phyloP scores from a whole-genome alignment of 2,797 vertebrate species.

The Melanotaenia maccullochi region DNA sequence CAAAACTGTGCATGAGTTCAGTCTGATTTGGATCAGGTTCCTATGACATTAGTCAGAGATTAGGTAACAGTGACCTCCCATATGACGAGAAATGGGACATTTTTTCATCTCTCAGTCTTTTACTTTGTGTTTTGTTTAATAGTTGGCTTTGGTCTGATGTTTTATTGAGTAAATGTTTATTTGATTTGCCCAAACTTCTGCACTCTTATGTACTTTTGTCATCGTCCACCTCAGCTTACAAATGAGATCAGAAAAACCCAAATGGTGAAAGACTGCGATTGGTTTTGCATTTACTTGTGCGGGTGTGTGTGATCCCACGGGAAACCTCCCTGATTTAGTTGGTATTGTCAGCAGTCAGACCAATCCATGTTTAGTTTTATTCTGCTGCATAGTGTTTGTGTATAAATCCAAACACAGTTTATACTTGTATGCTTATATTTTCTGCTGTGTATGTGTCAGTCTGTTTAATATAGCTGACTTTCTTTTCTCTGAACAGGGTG shows the following conservation, averaged over 20 bases:
- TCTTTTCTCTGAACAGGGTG: neutral
- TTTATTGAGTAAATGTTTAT: conserved; percentile 13
- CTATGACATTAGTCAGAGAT: neutral
- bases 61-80: neutral
- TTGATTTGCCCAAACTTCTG: conserved; percentile 6
- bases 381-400: conserved; percentile 31
- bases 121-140: neutral
- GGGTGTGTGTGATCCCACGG: conserved; percentile 19
- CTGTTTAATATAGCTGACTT: neutral
- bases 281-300: neutral
- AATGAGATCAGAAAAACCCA: conserved; percentile 1
- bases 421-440: conserved; percentile 30
- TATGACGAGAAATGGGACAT: neutral
- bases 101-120: neutral
- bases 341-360: conserved; percentile 31
- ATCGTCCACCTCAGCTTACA: neutral
- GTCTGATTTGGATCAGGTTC: conserved; percentile 10
- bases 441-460: conserved; percentile 17
- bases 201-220: conserved; percentile 1
- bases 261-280: conserved; percentile 11
- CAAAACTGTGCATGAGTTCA: neutral
- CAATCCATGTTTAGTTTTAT: conserved; percentile 49
- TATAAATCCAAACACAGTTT: conserved; percentile 16
- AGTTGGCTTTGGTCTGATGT: neutral
- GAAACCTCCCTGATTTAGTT: conserved; percentile 22